Evolutionary conservation across 1,140 invertebrate species (phyloP).

Genomic region (Drosophila orena): DNA sequence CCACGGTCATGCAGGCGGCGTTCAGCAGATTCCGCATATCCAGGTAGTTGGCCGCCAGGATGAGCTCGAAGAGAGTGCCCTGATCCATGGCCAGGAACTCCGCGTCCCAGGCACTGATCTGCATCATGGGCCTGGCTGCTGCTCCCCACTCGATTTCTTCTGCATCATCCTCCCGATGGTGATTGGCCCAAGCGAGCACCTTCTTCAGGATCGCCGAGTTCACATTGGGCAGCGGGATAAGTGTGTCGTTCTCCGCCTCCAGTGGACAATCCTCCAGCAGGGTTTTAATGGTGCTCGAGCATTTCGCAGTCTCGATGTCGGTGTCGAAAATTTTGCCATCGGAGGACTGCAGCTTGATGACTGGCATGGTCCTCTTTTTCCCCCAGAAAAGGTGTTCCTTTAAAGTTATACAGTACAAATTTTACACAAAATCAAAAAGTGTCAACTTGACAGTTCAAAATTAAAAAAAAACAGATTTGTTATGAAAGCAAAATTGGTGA

Average conservation of each 20-base stretch:
- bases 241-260: slow-evolving; percentile 96
- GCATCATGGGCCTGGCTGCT: slow-evolving; percentile 92
- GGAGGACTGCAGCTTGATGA: slow-evolving; percentile 96
- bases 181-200: slow-evolving; percentile 97
- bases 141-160: slow-evolving; percentile 90
- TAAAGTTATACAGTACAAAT: slow-evolving; percentile 5
- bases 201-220: slow-evolving; percentile 98
- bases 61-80: slow-evolving; percentile 98
- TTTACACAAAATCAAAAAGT: slow-evolving; percentile 3
- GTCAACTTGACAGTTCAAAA: not conserved
- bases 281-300: slow-evolving; percentile 98
- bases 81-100: slow-evolving; percentile 99
- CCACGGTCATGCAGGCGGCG: slow-evolving; percentile 99
- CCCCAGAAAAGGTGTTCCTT: not conserved
- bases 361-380: slow-evolving; percentile 88
- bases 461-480: not conserved
- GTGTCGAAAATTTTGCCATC: slow-evolving; percentile 98
- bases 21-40: slow-evolving; percentile 98
- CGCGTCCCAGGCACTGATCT: slow-evolving; percentile 97
- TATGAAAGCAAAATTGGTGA: not conserved
- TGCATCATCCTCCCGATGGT: slow-evolving; percentile 96
- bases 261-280: slow-evolving; percentile 98
- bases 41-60: slow-evolving; percentile 98
- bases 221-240: slow-evolving; percentile 98
- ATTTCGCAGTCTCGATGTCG: slow-evolving; percentile 98